Percentiles rank a stretch among this genome's conserved stretches.
Conservation (phyloP, 2,888 invertebrate genomes). For the Thyatira batis region DNA sequence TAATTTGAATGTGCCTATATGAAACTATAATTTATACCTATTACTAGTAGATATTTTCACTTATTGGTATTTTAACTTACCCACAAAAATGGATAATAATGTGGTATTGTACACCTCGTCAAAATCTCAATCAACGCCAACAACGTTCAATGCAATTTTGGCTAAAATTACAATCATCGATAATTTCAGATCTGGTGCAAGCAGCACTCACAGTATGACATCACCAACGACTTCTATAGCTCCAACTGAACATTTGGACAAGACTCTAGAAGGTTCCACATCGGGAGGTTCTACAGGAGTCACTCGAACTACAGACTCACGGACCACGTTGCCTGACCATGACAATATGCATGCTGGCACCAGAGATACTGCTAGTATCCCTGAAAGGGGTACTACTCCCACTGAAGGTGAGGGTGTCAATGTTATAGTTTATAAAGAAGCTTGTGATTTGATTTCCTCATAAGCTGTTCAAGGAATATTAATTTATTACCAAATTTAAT, state of each 20-base stretch:
- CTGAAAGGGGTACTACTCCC: constrained; percentile 64
- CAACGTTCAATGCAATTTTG: too few relatives aligned
- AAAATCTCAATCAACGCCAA: too few relatives aligned
- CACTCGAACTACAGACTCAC: constrained; percentile 36
- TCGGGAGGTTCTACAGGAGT: constrained; percentile 35
- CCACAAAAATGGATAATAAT: too few relatives aligned
- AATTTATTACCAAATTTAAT: too few relatives aligned
- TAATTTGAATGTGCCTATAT: too few relatives aligned
- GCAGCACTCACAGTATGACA: constrained; percentile 70
- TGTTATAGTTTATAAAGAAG: neutral
- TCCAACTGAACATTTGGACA: constrained; percentile 59
- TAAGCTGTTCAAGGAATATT: too few relatives aligned
- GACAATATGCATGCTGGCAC: constrained; percentile 74
- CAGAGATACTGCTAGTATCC: constrained; percentile 47
- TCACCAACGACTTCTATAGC: constrained; percentile 53
- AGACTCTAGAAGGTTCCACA: constrained; percentile 53
- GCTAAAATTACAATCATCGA: neutral
- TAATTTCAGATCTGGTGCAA: constrained; percentile 54
- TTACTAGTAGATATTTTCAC: too few relatives aligned
- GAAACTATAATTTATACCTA: too few relatives aligned
- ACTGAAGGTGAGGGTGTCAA: constrained; percentile 55
- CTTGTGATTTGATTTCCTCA: neutral
- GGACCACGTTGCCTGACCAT: constrained; percentile 62
- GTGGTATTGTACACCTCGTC: too few relatives aligned
- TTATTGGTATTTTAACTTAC: too few relatives aligned